Evolutionary conservation across 2,113 vertebrate genomes (phyloP).

Genomic region (Athene cunicularia): DNA sequence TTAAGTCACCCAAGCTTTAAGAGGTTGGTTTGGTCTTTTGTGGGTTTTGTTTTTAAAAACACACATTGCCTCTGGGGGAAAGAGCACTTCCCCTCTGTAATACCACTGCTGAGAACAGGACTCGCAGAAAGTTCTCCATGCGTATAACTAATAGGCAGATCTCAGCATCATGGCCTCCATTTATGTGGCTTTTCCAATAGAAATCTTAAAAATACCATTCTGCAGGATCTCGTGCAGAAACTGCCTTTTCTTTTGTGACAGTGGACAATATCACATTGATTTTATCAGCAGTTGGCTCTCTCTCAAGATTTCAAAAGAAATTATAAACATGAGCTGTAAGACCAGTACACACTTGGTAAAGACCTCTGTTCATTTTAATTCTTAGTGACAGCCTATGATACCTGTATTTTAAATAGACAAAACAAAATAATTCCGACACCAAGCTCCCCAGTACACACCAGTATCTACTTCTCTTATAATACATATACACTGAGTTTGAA

Average conservation of each 20-base stretch:
- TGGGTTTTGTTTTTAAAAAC: not conserved
- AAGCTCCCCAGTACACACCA: not conserved
- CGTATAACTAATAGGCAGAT: not conserved
- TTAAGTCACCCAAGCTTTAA: not conserved
- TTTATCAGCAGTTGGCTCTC: not conserved
- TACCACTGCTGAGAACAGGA: rapidly evolving
- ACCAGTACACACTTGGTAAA: not conserved
- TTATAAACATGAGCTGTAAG: not conserved
- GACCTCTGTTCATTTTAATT: not conserved
- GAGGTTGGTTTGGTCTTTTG: not conserved
- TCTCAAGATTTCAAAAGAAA: not conserved
- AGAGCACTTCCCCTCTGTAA: not conserved
- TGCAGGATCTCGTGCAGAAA: not conserved
- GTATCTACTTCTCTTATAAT: not conserved
- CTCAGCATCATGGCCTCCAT: not conserved
- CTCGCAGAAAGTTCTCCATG: not conserved
- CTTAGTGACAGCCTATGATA: not conserved
- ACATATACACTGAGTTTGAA: not conserved
- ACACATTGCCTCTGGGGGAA: not conserved
- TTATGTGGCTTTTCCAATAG: not conserved
- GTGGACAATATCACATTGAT: not conserved
- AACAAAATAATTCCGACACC: not conserved
- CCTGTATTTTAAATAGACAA: not conserved
- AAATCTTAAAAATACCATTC: not conserved
- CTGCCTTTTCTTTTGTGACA: not conserved